Evolutionary conservation across 2,888 invertebrate species (phyloP).

Genomic region (Orchesellides sinensis): DNA sequence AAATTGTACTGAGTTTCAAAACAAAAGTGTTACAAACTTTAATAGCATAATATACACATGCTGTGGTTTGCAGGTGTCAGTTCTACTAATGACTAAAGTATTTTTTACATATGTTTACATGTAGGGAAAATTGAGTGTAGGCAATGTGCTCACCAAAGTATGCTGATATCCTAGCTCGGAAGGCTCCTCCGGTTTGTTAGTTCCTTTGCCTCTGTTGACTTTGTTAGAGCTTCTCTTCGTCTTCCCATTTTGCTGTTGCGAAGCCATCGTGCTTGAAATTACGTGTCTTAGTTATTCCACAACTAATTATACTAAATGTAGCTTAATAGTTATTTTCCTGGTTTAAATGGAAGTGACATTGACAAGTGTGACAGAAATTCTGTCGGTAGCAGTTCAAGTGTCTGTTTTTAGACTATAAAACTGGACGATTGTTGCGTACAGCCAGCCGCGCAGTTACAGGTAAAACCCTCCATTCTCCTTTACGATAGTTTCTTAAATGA

Average conservation of each 20-base stretch:
- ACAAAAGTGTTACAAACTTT: neutral
- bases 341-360: no score
- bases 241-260: constrained; percentile 50
- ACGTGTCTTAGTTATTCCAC: neutral
- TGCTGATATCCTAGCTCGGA: constrained; percentile 85
- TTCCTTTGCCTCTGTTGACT: constrained; percentile 32
- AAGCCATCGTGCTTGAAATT: constrained; percentile 29
- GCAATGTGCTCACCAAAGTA: constrained; percentile 81
- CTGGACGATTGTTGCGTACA: no score
- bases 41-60: neutral
- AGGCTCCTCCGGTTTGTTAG: constrained; percentile 64
- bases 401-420: no score
- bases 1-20: neutral
- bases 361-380: no score
- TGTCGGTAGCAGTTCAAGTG: no score
- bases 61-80: neutral
- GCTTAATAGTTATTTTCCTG: no score
- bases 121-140: neutral
- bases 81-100: neutral
- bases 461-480: no score
- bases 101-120: no score
- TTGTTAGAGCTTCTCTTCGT: neutral
- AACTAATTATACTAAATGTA: neutral
- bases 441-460: no score
- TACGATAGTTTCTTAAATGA: no score